Evolutionary conservation across 2,113 vertebrate species (phyloP).

Genomic region (Siniperca chuatsi): DNA sequence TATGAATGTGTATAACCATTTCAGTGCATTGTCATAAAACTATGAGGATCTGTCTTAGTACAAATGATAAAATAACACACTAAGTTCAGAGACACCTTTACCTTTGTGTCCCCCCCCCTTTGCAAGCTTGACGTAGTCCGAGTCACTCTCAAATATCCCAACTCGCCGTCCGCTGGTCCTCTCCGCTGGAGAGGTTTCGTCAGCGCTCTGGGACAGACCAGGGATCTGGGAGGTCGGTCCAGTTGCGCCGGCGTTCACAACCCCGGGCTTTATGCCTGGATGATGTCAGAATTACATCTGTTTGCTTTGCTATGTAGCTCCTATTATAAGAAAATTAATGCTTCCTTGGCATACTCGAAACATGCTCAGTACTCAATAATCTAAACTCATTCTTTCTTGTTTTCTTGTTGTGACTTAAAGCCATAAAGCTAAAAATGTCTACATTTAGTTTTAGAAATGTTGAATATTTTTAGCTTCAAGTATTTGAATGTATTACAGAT

Average conservation of each 20-base stretch:
- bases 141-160: constrained; percentile 83
- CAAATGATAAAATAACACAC: background rate
- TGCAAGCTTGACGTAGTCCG: constrained; percentile 86
- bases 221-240: constrained; percentile 86
- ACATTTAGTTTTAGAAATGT: background rate
- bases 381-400: background rate
- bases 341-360: background rate
- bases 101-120: constrained; percentile 86
- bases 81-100: constrained; percentile 23
- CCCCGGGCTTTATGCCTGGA: constrained; percentile 77
- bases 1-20: background rate
- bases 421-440: background rate
- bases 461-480: background rate
- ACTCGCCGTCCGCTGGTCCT: constrained; percentile 80
- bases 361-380: background rate
- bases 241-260: constrained; percentile 39
- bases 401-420: background rate
- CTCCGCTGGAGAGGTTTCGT: constrained; percentile 63
- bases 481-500: background rate
- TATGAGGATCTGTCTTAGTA: background rate
- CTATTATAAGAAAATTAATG: background rate
- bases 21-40: too few species aligned
- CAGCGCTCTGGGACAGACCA: constrained; percentile 79
- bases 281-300: background rate
- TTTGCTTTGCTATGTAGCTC: background rate